Conservation (phyloP, 2,797 vertebrate species). For the Xerus rutilus region DNA sequence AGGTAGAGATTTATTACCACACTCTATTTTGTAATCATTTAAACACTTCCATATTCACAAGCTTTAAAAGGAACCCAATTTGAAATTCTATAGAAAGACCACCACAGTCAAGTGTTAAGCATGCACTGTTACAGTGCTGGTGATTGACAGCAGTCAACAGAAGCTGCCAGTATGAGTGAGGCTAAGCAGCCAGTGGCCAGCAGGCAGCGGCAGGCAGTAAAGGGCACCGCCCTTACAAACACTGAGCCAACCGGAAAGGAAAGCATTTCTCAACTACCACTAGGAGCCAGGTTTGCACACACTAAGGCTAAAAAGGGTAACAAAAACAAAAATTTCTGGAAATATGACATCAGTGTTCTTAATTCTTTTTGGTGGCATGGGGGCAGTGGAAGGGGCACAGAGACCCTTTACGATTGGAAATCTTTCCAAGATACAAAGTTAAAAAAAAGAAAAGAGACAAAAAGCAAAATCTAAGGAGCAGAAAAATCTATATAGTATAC, state of each 20-base stretch:
- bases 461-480: background rate
- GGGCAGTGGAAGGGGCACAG: background rate
- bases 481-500: background rate
- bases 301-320: background rate
- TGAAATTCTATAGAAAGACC: background rate
- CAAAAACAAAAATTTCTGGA: background rate
- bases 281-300: conserved; percentile 75
- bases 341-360: background rate
- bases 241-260: background rate
- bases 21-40: background rate
- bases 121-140: background rate
- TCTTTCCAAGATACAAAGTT: background rate
- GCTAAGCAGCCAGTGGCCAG: background rate
- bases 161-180: background rate
- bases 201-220: no score
- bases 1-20: background rate
- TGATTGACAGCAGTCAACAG: background rate
- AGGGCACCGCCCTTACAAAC: background rate
- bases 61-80: background rate
- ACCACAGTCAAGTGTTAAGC: background rate
- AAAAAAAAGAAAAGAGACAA: background rate
- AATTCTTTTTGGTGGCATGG: background rate
- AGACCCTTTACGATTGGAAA: background rate
- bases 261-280: conserved; percentile 19
- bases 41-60: background rate